Evolutionary conservation across 2,797 vertebrate genomes (phyloP), one percentile per base, ranked within the genome.

Genomic region (Typhlichthys subterraneus): DNA sequence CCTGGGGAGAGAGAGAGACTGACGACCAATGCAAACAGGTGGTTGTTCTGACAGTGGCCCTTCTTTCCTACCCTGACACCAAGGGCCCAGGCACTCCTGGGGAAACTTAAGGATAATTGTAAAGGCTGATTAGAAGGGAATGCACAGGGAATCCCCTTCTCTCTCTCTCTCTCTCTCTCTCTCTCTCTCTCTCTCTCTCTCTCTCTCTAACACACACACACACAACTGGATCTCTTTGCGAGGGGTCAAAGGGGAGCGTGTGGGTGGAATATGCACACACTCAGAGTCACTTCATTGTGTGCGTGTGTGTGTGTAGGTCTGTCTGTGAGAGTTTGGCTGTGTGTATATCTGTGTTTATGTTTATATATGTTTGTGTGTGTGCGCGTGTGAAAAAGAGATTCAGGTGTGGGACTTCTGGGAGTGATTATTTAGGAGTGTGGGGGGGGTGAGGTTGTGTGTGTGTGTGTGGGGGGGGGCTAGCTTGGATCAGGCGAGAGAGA

Each of bases 1-100:
- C 88, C 83, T 55, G 62, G 76, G 86, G 90, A 76, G 64, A 69
- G 87, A 76, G 78, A 80, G 79, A 63, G 56, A 67, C 69, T 45
- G 42, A 46, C 38, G 45, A 63, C 15, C 7, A 66, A 80, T 77
- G 86, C 84, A 85, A 82, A 85, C 94, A 96, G 94, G 94, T 95
- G 92, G 75, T 81, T 87, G 64, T 72, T 87, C 69, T 19, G 57
- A 89, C 77, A 88, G 86, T 84, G 80, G 80, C 80, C 84, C 75
- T 79, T 80, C 82, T 76, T 65, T 70, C 67, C 75, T 79, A 76
- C 61, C 66, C 70, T 56, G 51, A 42, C 17, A n/a, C 29, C 11
- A 11, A 70, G 76, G 70, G 81, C 79, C 62, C 65, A 62, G 14
- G 48, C 42, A 57, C 45, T 12, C 6, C 56, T 11, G 62, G 59